Base-by-base conservation (phyloP, 2,797 vertebrate genomes). In the Sebastes cheni region DNA sequence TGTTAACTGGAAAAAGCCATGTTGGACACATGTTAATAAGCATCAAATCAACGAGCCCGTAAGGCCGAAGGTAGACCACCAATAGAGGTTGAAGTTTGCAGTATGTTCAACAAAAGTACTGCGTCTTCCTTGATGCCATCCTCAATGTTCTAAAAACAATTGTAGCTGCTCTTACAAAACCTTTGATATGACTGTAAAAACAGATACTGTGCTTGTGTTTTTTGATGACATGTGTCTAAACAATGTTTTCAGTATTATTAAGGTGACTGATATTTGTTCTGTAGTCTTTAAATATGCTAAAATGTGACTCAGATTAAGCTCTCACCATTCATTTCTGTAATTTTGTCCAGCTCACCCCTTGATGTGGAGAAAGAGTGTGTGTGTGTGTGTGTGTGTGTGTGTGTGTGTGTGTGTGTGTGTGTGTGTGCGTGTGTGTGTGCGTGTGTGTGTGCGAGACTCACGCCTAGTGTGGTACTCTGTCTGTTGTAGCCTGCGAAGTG, bases 401-500 rank as follows among this genome's bases (percentile, higher is more conserved):
- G 29, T 60, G 8, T 62, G 8, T 70, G 42, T 64, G 29, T 60
- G 8, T 62, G 8, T 70, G 42, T 68, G 18, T 68, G 30, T 75
- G 16, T 39, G 36, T 39, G 12, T 36, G 0, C 13, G 34, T 75
- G 42, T 67, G 36, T 58, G 54, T 67, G 34, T 58, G 54, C 20
- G 60, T 12, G 32, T n/a, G 60, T 22, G 60, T 14, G 61, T 32
- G 16, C 1, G 55, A 6, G 7, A 96, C 97, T 94, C 93, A 99
- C 98, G 32, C 98, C 98, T 0, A 99, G 95, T 3, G 97, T 98
- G 0, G 97, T 98, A 90, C 97, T 99, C 82, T 98, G 97, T 64
- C 96, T 96, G 95, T 99, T 99, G 94, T 98, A 99, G 82, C 98
- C 97, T 1, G 98, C 98, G 0, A 98, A 99, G 90, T 98, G 97